These are phyloP conservation scores for Eristalinus sepulchralis DNA, from an alignment of 2,888 invertebrate species.

Conservation along the genomic window DNA sequence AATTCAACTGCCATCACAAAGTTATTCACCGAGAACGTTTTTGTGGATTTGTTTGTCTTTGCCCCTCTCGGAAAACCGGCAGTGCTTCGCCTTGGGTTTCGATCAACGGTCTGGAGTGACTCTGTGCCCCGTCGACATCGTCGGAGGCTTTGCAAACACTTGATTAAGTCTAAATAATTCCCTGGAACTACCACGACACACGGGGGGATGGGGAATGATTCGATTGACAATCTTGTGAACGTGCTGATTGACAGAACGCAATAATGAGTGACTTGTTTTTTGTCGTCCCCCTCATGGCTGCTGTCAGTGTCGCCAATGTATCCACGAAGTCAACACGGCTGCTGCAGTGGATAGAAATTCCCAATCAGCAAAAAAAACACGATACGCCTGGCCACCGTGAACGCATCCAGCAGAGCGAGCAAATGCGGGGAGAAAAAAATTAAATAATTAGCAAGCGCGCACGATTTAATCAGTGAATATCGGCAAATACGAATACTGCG, in stretches of 20 bases:
- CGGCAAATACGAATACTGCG: constrained; percentile 19
- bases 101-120: neutral
- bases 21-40: constrained; percentile 32
- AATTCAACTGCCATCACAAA: constrained; percentile 53
- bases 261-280: constrained; percentile 22
- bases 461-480: constrained; percentile 39
- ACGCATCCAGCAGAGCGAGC: constrained; percentile 8
- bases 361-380: constrained; percentile 9
- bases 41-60: neutral
- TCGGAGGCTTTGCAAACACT: constrained; percentile 2
- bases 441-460: constrained; percentile 61
- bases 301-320: constrained; percentile 1
- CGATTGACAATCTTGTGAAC: constrained; percentile 18
- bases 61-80: neutral
- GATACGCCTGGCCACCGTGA: neutral
- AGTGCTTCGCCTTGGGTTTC: constrained; percentile 2
- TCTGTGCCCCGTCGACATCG: too few species aligned
- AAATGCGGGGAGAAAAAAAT: constrained; percentile 28
- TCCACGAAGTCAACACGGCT: constrained; percentile 28
- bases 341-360: constrained; percentile 11
- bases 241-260: constrained; percentile 47
- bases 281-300: neutral
- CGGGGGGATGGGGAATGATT: neutral
- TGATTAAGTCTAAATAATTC: constrained; percentile 54
- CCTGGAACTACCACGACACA: neutral